These are phyloP conservation scores for Glaucidium brasilianum DNA, from an alignment of 2,113 vertebrate species.

Conservation along the genomic window DNA sequence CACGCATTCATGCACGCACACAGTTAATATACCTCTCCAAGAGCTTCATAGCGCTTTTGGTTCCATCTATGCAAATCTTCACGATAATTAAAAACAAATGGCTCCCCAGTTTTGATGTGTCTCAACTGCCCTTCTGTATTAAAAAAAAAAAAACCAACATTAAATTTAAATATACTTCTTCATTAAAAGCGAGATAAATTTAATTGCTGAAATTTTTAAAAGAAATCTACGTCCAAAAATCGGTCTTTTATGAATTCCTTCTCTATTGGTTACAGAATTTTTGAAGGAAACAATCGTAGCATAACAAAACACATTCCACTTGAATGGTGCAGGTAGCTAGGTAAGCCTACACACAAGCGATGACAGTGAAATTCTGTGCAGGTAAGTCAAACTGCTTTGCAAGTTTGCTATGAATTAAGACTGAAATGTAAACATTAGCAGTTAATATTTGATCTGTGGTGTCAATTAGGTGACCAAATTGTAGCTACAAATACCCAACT, in stretches of 20 bases:
- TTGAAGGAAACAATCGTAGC: neutral
- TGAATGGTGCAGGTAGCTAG: neutral
- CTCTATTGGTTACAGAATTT: neutral
- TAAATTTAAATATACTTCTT: neutral
- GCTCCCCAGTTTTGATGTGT: conserved; percentile 89
- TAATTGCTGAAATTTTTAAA: neutral
- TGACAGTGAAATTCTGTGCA: neutral
- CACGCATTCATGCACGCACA: accelerated
- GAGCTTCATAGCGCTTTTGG: conserved; percentile 96
- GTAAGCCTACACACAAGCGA: neutral
- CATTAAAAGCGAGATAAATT: neutral
- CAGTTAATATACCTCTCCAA: conserved; percentile 87
- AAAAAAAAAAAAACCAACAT: conserved; percentile 8
- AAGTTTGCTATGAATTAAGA: neutral
- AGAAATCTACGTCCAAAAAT: neutral
- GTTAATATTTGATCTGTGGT: neutral
- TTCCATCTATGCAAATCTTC: conserved; percentile 98
- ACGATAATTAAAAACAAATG: conserved; percentile 94
- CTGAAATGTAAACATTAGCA: neutral
- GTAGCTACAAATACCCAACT: neutral
- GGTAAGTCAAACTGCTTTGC: neutral
- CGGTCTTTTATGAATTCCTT: neutral
- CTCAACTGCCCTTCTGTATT: conserved; percentile 88
- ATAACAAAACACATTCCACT: neutral
- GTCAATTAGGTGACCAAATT: neutral